Evolutionary conservation across 1,140 invertebrate genomes (phyloP).

Genomic region (Plodia interpunctella): DNA sequence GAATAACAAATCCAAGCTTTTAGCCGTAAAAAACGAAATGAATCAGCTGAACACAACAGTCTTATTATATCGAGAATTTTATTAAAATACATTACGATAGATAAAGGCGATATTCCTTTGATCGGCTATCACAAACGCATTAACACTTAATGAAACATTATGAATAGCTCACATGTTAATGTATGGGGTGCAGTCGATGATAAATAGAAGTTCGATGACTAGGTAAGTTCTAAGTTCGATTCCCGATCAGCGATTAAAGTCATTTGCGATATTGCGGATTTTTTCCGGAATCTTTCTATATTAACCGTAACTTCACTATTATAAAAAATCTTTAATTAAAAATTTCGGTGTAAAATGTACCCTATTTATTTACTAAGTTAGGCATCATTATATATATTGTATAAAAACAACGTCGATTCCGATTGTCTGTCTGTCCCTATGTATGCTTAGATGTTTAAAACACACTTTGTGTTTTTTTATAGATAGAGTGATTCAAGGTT

Average conservation of each 20-base stretch:
- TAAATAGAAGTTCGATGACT: slow-evolving; percentile 64
- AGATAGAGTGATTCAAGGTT: too few relatives aligned
- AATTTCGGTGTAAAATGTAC: too few relatives aligned
- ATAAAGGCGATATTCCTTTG: slow-evolving; percentile 26
- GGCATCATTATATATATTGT: too few relatives aligned
- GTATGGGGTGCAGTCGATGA: slow-evolving; percentile 64
- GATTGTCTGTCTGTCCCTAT: too few relatives aligned
- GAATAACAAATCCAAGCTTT: slow-evolving; percentile 6
- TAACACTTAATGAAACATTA: slow-evolving; percentile 71
- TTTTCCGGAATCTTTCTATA: background rate
- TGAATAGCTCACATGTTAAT: slow-evolving; percentile 59
- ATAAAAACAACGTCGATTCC: too few relatives aligned
- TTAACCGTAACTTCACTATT: background rate
- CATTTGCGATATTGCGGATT: slow-evolving; percentile 4
- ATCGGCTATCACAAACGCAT: slow-evolving; percentile 53
- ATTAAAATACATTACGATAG: slow-evolving; percentile 24
- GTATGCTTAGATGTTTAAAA: too few relatives aligned
- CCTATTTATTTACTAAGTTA: too few relatives aligned
- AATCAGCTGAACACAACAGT: slow-evolving; percentile 17
- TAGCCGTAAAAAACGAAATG: slow-evolving; percentile 15
- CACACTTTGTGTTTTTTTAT: too few relatives aligned
- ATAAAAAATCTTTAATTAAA: background rate
- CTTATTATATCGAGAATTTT: slow-evolving; percentile 16
- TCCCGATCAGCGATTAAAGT: slow-evolving; percentile 50
- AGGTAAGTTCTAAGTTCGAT: slow-evolving; percentile 42